phyloP scores from a whole-genome alignment of 2,797 vertebrate genomes.

The Coccyzus lansbergi region DNA sequence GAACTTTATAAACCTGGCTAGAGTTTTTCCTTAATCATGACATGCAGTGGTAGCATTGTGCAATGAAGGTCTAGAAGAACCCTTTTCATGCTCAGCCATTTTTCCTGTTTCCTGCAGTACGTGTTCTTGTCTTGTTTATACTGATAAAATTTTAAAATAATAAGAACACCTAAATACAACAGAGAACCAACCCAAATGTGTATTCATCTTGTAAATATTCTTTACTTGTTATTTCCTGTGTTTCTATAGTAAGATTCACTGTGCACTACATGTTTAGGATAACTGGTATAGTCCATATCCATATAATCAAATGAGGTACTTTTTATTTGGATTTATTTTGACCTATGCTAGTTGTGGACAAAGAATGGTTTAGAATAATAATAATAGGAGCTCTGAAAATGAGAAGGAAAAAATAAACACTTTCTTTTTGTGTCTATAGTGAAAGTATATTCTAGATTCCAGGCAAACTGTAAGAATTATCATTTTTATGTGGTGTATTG shows the following conservation, averaged over 20 bases:
- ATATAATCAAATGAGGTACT: neutral
- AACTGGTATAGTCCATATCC: neutral
- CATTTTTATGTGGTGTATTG: neutral
- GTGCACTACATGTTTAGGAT: neutral
- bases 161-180: neutral
- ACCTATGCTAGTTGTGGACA: neutral
- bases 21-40: neutral
- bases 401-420: accelerated
- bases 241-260: neutral
- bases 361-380: neutral
- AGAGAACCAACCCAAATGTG: neutral
- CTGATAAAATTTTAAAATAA: neutral
- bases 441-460: neutral
- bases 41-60: neutral
- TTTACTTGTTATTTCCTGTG: neutral
- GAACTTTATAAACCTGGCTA: neutral
- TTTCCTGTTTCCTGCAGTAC: neutral
- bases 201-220: neutral
- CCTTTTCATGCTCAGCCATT: neutral
- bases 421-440: neutral
- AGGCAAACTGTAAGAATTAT: neutral
- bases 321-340: neutral
- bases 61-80: neutral
- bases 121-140: neutral
- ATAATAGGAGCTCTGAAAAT: neutral